Evolutionary conservation across 1,140 invertebrate genomes (phyloP).

Genomic region (Gerris buenoi): DNA sequence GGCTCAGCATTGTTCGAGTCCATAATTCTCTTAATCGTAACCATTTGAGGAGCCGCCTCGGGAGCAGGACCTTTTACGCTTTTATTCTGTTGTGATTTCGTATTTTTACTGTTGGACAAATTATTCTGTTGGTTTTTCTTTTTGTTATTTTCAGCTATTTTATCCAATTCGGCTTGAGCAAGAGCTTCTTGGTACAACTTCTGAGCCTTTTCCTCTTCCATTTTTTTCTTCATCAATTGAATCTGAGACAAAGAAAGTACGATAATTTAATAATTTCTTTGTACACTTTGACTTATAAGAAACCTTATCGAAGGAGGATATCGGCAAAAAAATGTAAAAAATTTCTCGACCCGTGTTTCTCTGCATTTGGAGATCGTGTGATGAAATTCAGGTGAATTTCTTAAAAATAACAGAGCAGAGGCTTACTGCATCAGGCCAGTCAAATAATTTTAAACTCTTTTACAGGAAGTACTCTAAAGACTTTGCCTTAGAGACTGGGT

Average conservation of each 20-base stretch:
- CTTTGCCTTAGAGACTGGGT: too few species aligned
- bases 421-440: too few species aligned
- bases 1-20: constrained; percentile 46
- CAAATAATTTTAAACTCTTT: too few species aligned
- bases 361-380: too few species aligned
- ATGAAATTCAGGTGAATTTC: too few species aligned
- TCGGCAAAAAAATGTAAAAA: too few species aligned
- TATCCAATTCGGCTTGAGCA: neutral
- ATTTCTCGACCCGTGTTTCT: too few species aligned
- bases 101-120: constrained; percentile 4
- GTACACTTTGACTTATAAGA: too few species aligned
- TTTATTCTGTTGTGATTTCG: constrained; percentile 8
- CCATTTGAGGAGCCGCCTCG: constrained; percentile 39
- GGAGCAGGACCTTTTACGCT: neutral
- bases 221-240: constrained; percentile 3
- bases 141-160: constrained; percentile 9
- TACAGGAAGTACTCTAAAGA: too few species aligned
- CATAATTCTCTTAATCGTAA: constrained; percentile 53
- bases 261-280: too few species aligned
- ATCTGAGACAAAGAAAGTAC: constrained; percentile 4
- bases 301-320: too few species aligned
- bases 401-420: too few species aligned
- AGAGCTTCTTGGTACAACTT: constrained; percentile 8
- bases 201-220: constrained; percentile 14
- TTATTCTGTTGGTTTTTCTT: constrained; percentile 10